Percentiles rank a stretch among this genome's conserved stretches.
phyloP scores from a whole-genome alignment of 1,140 invertebrate species.

The Lutraria rhynchaena region DNA sequence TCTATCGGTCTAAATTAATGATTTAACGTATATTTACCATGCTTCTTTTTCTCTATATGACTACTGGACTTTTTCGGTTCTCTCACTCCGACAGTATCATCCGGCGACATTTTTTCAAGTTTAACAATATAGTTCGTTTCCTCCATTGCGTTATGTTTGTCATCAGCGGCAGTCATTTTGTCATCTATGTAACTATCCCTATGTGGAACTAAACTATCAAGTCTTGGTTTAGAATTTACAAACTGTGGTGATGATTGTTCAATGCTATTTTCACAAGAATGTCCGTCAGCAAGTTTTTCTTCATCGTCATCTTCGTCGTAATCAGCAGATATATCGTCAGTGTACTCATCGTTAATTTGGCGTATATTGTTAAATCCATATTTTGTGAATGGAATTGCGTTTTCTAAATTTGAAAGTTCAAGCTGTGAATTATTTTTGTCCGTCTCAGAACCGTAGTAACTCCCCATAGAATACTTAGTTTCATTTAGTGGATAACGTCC shows the following conservation, averaged over 20 bases:
- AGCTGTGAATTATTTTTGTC: neutral
- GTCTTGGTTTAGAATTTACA: neutral
- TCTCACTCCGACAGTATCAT: slow-evolving; percentile 6
- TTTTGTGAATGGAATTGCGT: slow-evolving; percentile 22
- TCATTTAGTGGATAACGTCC: slow-evolving; percentile 45
- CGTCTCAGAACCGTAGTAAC: slow-evolving; percentile 17
- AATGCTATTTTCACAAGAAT: slow-evolving; percentile 7
- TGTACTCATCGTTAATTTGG: slow-evolving; percentile 1
- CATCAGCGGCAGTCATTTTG: slow-evolving; percentile 4
- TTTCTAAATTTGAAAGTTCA: neutral
- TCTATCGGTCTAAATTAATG: neutral
- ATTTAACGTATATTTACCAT: slow-evolving; percentile 1
- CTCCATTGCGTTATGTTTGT: slow-evolving; percentile 6
- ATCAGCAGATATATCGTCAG: neutral
- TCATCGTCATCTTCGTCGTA: neutral
- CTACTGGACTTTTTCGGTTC: slow-evolving; percentile 9
- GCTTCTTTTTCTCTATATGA: slow-evolving; percentile 47
- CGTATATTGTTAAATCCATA: slow-evolving; percentile 33
- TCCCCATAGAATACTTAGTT: slow-evolving; percentile 35
- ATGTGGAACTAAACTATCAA: neutral
- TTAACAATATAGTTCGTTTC: slow-evolving; percentile 59
- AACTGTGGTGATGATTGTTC: neutral
- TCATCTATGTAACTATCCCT: neutral
- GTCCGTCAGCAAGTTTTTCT: slow-evolving; percentile 14
- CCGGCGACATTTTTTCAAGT: slow-evolving; percentile 56